Evolutionary conservation across 2,888 invertebrate species (phyloP), one percentile per base, ranked within the genome.

Genomic region (Drosophila demipolita): DNA sequence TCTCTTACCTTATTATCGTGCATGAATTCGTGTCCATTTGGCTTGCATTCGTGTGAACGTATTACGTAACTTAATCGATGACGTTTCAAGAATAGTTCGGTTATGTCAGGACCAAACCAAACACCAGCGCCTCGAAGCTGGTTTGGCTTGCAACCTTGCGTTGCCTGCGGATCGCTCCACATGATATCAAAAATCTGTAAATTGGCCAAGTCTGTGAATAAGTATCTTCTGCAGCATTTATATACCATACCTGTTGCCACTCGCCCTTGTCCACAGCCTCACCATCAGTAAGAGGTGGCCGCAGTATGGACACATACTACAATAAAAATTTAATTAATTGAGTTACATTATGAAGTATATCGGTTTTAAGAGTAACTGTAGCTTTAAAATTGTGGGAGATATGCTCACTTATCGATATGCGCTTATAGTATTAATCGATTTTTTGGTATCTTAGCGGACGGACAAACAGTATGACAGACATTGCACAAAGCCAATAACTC

Each of bases 11-110:
- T 96, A 88, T 96, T 96, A 91, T 96, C 95, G 89, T 98, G 98
- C 61, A 95, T 94, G 82, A 97, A 95, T 93, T 98, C 98, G 92
- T 97, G 98, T 17, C 98, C 98, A 58, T 98, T 98, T 3, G 96
- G 96, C 93, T 98, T 98, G 93, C 98, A 98, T 92, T 98, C 98
- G 92, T 98, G 98, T 11, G 98, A 98, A 61, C 98, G 94, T 52
- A 98, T 96, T 9, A 98, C 94, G 87, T 97, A 95, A 75, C 95
- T 94, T 23, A 98, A 94, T 83, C 96, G 95, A 93, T 97, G 96
- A 90, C 95, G 96, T 85, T 95, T 94, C 20, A 98, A 94, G 90
- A 98, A 97, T 57, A 94, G 94, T 49, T 95, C 94, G 0, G 98
- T 97, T 55, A 98, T 96, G 91, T 98, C 98, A 0, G 98, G 97